These are phyloP conservation scores for Amazona vittata DNA, from an alignment of 2,113 vertebrate genomes.

Conservation along the genomic window DNA sequence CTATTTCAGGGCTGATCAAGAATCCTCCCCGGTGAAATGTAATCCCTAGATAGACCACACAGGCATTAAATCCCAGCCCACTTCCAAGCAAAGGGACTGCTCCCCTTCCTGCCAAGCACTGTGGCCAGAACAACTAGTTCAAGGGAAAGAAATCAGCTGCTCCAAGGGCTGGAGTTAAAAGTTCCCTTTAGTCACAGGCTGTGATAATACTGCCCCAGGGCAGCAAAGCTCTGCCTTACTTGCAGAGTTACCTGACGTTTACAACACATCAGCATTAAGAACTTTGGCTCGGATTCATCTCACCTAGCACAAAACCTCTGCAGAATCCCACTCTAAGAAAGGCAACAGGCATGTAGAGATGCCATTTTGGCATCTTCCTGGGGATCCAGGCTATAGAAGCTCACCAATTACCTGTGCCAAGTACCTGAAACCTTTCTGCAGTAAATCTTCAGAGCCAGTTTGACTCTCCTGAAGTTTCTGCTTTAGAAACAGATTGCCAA, in stretches of 20 bases:
- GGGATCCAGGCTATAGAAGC: not conserved
- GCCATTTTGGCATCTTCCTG: not conserved
- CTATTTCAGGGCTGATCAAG: not conserved
- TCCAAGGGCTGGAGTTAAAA: not conserved
- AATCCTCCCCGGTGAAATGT: not conserved
- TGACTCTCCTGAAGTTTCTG: not conserved
- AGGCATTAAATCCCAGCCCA: not conserved
- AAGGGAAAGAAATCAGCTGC: not conserved
- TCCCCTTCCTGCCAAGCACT: not conserved
- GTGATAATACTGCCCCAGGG: not conserved
- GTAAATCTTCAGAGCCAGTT: not conserved
- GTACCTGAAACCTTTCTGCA: not conserved
- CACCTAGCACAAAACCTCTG: not conserved
- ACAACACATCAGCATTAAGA: not conserved
- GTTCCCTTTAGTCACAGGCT: not conserved
- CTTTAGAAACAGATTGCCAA: not conserved
- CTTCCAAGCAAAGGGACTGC: not conserved
- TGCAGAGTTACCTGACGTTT: not conserved
- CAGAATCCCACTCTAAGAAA: not conserved
- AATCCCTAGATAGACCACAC: not conserved
- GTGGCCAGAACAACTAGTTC: not conserved
- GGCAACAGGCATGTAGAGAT: not conserved
- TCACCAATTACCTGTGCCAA: not conserved
- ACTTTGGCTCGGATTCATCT: not conserved
- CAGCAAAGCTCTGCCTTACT: not conserved